Conservation (phyloP, 2,113 vertebrate genomes). For the Lonchura striata region DNA sequence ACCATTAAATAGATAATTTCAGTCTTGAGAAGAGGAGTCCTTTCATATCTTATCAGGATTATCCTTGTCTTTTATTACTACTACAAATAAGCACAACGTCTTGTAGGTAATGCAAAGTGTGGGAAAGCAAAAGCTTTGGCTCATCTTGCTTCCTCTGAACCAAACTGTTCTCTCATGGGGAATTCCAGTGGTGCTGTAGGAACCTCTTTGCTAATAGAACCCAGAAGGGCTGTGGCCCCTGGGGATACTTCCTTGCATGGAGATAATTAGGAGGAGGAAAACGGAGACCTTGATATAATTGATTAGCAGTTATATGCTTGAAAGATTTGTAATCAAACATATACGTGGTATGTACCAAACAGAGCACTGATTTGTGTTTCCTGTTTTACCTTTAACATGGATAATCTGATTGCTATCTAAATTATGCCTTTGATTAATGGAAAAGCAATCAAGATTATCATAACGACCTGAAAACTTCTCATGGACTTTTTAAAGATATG, state of each 20-base stretch:
- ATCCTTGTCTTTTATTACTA: not conserved
- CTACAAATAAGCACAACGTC: not conserved
- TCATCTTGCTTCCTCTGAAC: not conserved
- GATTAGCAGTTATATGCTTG: not conserved
- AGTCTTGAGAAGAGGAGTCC: not conserved
- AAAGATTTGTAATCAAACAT: constrained; percentile 38
- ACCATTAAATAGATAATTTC: not conserved
- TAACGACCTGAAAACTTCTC: not conserved
- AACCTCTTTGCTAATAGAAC: not conserved
- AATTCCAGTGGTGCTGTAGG: not conserved
- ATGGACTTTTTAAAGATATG: not conserved
- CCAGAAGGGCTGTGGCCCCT: not conserved
- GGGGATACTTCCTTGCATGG: not conserved
- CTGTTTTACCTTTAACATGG: not conserved
- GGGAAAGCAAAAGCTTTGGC: not conserved
- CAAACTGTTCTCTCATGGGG: not conserved
- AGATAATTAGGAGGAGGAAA: not conserved
- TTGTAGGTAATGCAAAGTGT: not conserved
- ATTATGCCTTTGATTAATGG: constrained; percentile 40
- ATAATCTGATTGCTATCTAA: constrained; percentile 25
- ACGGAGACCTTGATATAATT: not conserved
- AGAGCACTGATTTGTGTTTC: constrained; percentile 1
- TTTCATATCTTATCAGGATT: not conserved
- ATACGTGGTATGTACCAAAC: not conserved
- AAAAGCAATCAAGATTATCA: constrained; percentile 12